Percentiles rank a stretch among this genome's conserved stretches.
Conservation (phyloP, 2,888 invertebrate species). For the Amiota minor region DNA sequence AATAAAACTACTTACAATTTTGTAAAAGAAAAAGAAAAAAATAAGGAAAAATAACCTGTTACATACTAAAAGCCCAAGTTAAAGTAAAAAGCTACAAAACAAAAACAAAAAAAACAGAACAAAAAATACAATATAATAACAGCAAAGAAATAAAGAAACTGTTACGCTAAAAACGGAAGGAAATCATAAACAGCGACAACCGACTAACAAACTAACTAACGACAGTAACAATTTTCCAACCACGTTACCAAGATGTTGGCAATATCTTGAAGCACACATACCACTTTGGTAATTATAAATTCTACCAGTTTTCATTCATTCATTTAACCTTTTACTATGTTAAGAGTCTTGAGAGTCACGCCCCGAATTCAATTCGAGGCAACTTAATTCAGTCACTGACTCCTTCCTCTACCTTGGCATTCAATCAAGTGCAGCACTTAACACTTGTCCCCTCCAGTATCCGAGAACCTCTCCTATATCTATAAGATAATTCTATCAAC, state of each 20-base stretch:
- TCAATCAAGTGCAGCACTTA: too few species aligned
- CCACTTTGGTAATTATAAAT: slow-evolving; percentile 24
- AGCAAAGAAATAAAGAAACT: slow-evolving; percentile 60
- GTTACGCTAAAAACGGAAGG: slow-evolving; percentile 68
- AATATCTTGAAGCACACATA: not conserved
- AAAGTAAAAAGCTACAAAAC: slow-evolving; percentile 3
- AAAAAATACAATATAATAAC: not conserved
- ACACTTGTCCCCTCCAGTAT: not conserved
- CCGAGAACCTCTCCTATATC: too few species aligned
- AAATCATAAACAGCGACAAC: slow-evolving; percentile 65
- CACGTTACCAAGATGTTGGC: not conserved
- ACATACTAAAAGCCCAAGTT: slow-evolving; percentile 48
- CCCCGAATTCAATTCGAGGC: too few species aligned
- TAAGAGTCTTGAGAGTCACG: too few species aligned
- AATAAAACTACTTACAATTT: slow-evolving; percentile 32
- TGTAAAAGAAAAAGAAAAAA: slow-evolving; percentile 29
- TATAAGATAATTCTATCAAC: too few species aligned
- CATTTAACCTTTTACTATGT: not conserved
- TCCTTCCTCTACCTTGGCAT: too few species aligned
- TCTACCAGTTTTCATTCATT: slow-evolving; percentile 22
- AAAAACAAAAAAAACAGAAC: not conserved
- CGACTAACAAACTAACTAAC: slow-evolving; percentile 36
- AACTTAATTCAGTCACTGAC: too few species aligned
- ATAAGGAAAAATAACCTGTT: slow-evolving; percentile 57
- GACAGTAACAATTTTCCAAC: not conserved